These are phyloP conservation scores for Oreochromis tanganicae DNA, from an alignment of 2,113 vertebrate genomes.

Conservation along the genomic window DNA sequence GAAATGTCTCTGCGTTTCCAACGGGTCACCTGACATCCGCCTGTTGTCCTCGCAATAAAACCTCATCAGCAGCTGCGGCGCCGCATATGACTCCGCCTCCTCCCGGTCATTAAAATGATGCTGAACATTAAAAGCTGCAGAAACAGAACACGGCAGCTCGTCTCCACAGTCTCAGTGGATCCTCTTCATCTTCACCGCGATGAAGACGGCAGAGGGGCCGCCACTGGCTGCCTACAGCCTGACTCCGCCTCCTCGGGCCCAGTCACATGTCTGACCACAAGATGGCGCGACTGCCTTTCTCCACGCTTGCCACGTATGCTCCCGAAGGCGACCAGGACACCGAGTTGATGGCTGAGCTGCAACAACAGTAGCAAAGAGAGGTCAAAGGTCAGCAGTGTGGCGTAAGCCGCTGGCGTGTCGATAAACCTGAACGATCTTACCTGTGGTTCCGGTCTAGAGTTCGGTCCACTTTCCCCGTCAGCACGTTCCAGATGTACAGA, in stretches of 20 bases:
- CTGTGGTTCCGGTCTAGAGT: constrained; percentile 86
- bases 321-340: constrained; percentile 92
- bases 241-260: background rate
- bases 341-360: constrained; percentile 87
- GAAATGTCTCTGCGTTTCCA: background rate
- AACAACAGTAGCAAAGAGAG: background rate
- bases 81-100: background rate
- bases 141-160: background rate
- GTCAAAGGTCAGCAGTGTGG: background rate
- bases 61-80: background rate
- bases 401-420: background rate
- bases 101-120: background rate
- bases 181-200: background rate
- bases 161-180: background rate
- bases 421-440: constrained; percentile 54
- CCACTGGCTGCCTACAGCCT: background rate
- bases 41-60: background rate
- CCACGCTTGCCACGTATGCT: constrained; percentile 85
- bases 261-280: constrained; percentile 91
- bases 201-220: background rate
- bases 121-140: background rate
- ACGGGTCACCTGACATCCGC: background rate
- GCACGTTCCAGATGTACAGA: constrained; percentile 89
- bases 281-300: constrained; percentile 89
- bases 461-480: constrained; percentile 87